Evolutionary conservation across 2,113 vertebrate species (phyloP), one percentile per base, ranked within the genome.

Genomic region (Carassius gibelio): DNA sequence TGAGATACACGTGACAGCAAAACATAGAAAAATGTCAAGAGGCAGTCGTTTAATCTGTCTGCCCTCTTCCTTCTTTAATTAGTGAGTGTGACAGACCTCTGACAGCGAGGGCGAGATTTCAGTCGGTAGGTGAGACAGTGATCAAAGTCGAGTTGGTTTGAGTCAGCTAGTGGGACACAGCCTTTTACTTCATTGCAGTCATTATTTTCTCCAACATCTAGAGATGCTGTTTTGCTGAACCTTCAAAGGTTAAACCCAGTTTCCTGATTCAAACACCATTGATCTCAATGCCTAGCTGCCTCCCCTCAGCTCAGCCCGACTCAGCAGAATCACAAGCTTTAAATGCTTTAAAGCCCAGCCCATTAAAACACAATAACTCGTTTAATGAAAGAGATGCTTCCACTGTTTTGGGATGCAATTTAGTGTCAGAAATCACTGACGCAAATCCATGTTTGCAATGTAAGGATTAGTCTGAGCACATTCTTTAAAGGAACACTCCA

Each of bases 201-300:
- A 84, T 76, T 84, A 84, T 84, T 61, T 61, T 55, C 61, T 71
- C 21, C 68, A 50, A 66, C 36, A 38, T 64, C 34, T 71, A 71
- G 78, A 77, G 42, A 57, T 84, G 69, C 45, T 83, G 55, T 61
- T 59, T 69, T 83, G 81, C 42, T 81, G 38, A 69, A 83, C 26
- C 36, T 42, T 85, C 69, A 78, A 85, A 83, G 71, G 45, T 55
- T 79, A 85, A 88, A 85, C 42, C 23, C 45, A 19, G 26, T 82
- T 79, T 82, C 21, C 64, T 62, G 38, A 88, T 78, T 82, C 77
- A 82, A 68, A 55, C 23, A 2, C 34, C 21, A 85, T 87, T 30
- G 75, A 87, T 83, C 38, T 48, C 13, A 74, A 36, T 75, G 64
- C 55, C 72, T 38, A 55, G 55, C 76, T 80, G 45, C 82, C 6